A percentile compares a stretch with the other conserved stretches of the same genome.
phyloP scores from a whole-genome alignment of 2,888 invertebrate genomes.

The Ornithoptera alexandrae region DNA sequence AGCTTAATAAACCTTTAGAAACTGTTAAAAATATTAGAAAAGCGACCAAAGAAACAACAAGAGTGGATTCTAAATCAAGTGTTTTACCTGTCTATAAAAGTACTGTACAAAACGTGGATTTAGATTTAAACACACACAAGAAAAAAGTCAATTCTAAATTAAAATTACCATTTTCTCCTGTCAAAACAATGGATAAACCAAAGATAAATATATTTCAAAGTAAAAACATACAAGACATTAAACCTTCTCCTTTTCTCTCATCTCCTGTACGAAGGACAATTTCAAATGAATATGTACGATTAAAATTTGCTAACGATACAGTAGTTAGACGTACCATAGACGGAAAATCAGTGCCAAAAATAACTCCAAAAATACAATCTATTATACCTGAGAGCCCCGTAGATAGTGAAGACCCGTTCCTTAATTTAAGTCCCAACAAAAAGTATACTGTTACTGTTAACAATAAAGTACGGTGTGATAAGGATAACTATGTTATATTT shows the following conservation, averaged over 20 bases:
- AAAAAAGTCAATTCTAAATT: conserved; percentile 63
- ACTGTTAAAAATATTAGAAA: conserved; percentile 52
- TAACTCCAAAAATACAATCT: conserved; percentile 74
- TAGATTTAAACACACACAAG: conserved; percentile 53
- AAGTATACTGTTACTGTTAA: conserved; percentile 77
- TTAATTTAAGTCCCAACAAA: conserved; percentile 75
- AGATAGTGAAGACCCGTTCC: conserved; percentile 71
- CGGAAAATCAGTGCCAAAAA: conserved; percentile 71
- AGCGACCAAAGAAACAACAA: conserved; percentile 47
- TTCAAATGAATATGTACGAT: conserved; percentile 74
- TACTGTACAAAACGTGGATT: conserved; percentile 49
- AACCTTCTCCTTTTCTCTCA: conserved; percentile 62
- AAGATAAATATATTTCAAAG: conserved; percentile 71
- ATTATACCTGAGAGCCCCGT: conserved; percentile 77
- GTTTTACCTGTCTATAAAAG: conserved; percentile 68
- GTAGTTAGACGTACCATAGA: conserved; percentile 68
- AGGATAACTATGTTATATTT: conserved; percentile 77
- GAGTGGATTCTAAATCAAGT: conserved; percentile 56
- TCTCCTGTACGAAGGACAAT: conserved; percentile 72
- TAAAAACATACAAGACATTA: conserved; percentile 55
- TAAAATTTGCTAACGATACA: conserved; percentile 71
- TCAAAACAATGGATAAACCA: conserved; percentile 67
- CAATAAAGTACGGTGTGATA: conserved; percentile 75
- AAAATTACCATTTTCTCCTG: conserved; percentile 68
- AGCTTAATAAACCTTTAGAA: conserved; percentile 62